Evolutionary conservation across 1,140 invertebrate genomes (phyloP), one percentile per base, ranked within the genome.

Genomic region (Plodia interpunctella): DNA sequence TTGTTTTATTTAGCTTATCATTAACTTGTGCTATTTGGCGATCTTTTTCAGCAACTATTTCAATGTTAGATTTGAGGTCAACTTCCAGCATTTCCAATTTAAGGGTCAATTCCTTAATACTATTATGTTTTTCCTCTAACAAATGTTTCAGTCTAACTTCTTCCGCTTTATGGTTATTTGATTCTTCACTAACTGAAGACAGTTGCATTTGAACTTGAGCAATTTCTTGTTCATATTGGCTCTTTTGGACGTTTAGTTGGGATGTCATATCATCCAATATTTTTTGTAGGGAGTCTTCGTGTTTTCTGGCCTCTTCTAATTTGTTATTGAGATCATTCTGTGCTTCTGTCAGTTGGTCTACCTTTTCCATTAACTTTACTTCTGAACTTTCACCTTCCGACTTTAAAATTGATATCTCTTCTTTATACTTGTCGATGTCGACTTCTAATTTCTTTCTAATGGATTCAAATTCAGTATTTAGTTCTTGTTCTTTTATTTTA

Each of bases 251-350:
- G 55, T 78, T 78, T 56, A 83, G 65, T 65, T 89, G 82, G 20
- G 78, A 55, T 35, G 75, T 79, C 72, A 84, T 83, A 63, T 88
- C 86, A 57, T 90, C 73, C 62, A 90, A 70, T 59, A 86, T 68
- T 59, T 87, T 88, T 80, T 90, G 83, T 30, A 91, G 73, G 4
- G 86, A 80, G 59, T 85, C 83, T 72, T 90, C 88, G 58, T 87
- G 79, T 72, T 85, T 85, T 65, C 85, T 78, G 15, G 89, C 80
- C 72, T 85, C 80, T 76, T 91, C 89, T 19, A 91, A 62, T 82
- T 90, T 89, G 63, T 90, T 86, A 68, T 88, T 90, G 53, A 90
- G 74, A 57, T 90, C 86, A 66, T 91, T 90, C 67, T 90, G 86
- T 3, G 84, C 86, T 72, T 87, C 84, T 19, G 87, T 83, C 17